Conservation (phyloP, 2,888 invertebrate genomes). For the Stenoptilia bipunctidactyla region DNA sequence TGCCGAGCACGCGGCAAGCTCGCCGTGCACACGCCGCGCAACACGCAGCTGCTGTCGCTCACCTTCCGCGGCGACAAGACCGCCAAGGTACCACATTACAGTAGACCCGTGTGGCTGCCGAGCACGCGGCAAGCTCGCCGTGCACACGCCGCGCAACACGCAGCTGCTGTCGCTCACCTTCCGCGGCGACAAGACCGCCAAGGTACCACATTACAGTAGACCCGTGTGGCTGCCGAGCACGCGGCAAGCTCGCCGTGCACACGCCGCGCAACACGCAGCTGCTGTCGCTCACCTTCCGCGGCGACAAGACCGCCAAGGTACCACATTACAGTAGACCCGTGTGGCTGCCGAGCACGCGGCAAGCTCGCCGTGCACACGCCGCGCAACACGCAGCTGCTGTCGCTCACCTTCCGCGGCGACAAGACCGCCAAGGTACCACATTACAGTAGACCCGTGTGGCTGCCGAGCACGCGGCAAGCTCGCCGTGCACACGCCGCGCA, state of each 20-base stretch:
- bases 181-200: slow-evolving; percentile 97
- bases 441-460: no score
- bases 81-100: slow-evolving; percentile 92
- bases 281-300: slow-evolving; percentile 93
- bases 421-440: slow-evolving; percentile 98
- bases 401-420: slow-evolving; percentile 95
- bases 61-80: slow-evolving; percentile 98
- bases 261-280: slow-evolving; percentile 97
- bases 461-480: slow-evolving; percentile 93
- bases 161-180: slow-evolving; percentile 94
- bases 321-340: no score
- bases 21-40: slow-evolving; percentile 94
- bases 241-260: slow-evolving; percentile 90
- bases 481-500: slow-evolving; percentile 94
- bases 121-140: slow-evolving; percentile 90
- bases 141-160: slow-evolving; percentile 97
- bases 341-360: no score
- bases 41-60: slow-evolving; percentile 92
- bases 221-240: slow-evolving; percentile 94
- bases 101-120: slow-evolving; percentile 93
- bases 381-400: slow-evolving; percentile 92
- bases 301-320: slow-evolving; percentile 98
- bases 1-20: slow-evolving; percentile 93
- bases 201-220: slow-evolving; percentile 89
- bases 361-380: slow-evolving; percentile 96